Percentiles rank a stretch among this genome's conserved stretches.
Conservation (phyloP, 2,888 invertebrate genomes). For the Drosophila rubida region DNA sequence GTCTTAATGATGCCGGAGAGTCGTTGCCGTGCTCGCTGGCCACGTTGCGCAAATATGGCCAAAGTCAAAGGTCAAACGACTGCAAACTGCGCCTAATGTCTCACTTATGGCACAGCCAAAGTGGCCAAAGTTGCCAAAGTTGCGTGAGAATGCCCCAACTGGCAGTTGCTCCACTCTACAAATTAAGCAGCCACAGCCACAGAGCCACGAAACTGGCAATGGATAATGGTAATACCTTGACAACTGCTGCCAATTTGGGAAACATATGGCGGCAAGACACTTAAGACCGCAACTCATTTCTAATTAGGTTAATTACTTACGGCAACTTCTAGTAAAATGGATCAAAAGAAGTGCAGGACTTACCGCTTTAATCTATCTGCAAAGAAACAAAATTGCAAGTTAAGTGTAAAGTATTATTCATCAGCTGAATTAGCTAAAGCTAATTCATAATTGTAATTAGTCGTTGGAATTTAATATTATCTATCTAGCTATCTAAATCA, state of each 20-base stretch:
- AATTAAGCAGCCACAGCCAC: background rate
- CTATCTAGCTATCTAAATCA: background rate
- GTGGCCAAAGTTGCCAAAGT: constrained; percentile 47
- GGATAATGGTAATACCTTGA: constrained; percentile 12
- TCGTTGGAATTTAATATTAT: background rate
- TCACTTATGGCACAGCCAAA: constrained; percentile 69
- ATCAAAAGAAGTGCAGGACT: too few species aligned
- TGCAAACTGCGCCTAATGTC: constrained; percentile 75
- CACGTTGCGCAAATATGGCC: constrained; percentile 73
- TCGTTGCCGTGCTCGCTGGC: constrained; percentile 32
- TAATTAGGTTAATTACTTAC: background rate
- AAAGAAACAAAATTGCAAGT: too few species aligned
- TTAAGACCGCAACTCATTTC: too few species aligned
- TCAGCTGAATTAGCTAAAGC: too few species aligned
- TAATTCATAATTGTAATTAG: too few species aligned
- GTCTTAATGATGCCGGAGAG: constrained; percentile 74
- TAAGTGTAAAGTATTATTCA: too few species aligned
- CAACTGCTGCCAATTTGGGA: background rate
- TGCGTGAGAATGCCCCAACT: constrained; percentile 56
- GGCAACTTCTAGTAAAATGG: background rate
- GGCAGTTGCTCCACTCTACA: constrained; percentile 2
- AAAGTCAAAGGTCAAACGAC: constrained; percentile 72
- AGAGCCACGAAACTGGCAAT: constrained; percentile 1
- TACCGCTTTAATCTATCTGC: too few species aligned
- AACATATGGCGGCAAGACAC: background rate